These are phyloP conservation scores for Watsonalla binaria DNA, from an alignment of 2,888 invertebrate genomes.

Conservation along the genomic window DNA sequence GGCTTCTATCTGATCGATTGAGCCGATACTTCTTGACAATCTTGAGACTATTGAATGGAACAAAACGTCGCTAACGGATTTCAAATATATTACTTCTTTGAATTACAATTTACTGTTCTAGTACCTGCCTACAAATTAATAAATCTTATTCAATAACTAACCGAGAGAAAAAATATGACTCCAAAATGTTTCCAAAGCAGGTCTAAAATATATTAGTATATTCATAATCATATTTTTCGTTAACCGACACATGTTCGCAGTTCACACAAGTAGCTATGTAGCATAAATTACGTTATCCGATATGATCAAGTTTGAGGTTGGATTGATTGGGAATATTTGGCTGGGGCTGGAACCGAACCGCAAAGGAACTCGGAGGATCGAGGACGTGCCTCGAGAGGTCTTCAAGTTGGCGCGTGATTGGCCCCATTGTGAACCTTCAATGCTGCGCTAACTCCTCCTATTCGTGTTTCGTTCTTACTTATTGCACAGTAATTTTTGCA, in stretches of 20 bases:
- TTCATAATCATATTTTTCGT: not conserved
- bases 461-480: conserved; percentile 28
- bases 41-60: conserved; percentile 5
- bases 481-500: conserved; percentile 14
- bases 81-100: too few species aligned
- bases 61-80: not conserved
- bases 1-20: conserved; percentile 32
- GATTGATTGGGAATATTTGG: conserved; percentile 42
- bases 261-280: conserved; percentile 1
- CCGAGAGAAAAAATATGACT: too few species aligned
- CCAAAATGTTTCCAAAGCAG: too few species aligned
- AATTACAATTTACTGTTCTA: too few species aligned
- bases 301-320: conserved; percentile 43
- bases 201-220: too few species aligned
- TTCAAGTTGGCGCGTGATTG: conserved; percentile 68
- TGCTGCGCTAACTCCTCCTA: conserved; percentile 57
- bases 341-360: conserved; percentile 28
- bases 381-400: conserved; percentile 62
- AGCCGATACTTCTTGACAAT: conserved; percentile 23
- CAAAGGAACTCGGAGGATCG: conserved; percentile 53
- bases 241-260: too few species aligned
- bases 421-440: conserved; percentile 66
- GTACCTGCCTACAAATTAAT: too few species aligned
- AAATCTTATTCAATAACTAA: too few species aligned
- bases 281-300: conserved; percentile 36